Conservation (phyloP, 2,797 vertebrate species). For the Sciurus carolinensis region DNA sequence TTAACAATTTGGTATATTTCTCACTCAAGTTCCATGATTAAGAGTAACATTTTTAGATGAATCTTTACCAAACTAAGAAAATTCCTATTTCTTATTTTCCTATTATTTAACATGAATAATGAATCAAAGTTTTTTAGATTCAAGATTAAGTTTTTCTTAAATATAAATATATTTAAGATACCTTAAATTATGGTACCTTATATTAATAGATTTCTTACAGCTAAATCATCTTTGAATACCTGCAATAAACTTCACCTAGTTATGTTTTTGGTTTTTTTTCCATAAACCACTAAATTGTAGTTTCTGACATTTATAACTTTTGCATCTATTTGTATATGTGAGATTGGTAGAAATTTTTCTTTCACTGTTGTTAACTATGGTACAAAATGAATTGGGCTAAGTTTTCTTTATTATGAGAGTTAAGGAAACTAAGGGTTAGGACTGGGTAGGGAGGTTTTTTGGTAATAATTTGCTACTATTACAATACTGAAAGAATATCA, state of each 20-base stretch:
- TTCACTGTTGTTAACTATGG: background rate
- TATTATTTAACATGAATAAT: constrained; percentile 16
- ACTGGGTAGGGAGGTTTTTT: background rate
- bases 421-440: constrained; percentile 33
- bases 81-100: constrained; percentile 41
- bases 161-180: background rate
- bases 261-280: background rate
- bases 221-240: background rate
- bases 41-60: constrained; percentile 8
- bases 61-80: constrained; percentile 42
- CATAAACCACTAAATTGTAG: background rate
- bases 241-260: background rate
- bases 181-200: too few relatives aligned
- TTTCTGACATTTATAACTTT: constrained; percentile 40
- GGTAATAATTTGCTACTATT: constrained; percentile 3
- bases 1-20: constrained; percentile 27
- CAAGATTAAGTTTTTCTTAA: background rate
- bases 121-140: constrained; percentile 23
- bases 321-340: background rate
- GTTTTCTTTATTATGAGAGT: constrained; percentile 40
- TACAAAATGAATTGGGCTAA: constrained; percentile 8
- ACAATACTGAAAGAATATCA: constrained; percentile 10
- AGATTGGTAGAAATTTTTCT: background rate
- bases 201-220: background rate
- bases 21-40: constrained; percentile 45